Evolutionary conservation across 2,888 invertebrate genomes (phyloP).

Genomic region (Blera fallax): DNA sequence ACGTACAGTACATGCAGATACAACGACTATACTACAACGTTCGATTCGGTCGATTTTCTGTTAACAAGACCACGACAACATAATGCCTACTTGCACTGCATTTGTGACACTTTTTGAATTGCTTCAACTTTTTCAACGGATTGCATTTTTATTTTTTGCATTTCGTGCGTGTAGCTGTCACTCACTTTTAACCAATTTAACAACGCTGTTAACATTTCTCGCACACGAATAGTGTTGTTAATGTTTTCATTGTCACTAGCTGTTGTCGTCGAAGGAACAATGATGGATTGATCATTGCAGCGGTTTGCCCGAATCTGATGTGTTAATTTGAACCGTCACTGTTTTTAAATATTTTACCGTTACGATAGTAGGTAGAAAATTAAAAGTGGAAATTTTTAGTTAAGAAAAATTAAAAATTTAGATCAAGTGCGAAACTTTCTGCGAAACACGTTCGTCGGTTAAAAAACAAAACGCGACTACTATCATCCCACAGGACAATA

Average conservation of each 20-base stretch:
- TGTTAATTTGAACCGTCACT: constrained; percentile 23
- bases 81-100: constrained; percentile 8
- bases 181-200: constrained; percentile 53
- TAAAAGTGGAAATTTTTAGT: neutral
- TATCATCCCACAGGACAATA: constrained; percentile 67
- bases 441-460: constrained; percentile 52
- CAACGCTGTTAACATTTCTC: constrained; percentile 52
- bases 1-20: constrained; percentile 31
- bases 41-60: constrained; percentile 49
- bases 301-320: constrained; percentile 12
- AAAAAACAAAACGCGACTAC: constrained; percentile 65
- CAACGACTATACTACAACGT: constrained; percentile 28
- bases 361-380: neutral
- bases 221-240: constrained; percentile 39
- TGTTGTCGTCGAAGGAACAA: neutral
- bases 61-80: constrained; percentile 42
- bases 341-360: constrained; percentile 36
- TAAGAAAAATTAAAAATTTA: neutral
- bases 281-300: constrained; percentile 34
- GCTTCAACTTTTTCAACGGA: neutral
- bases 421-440: constrained; percentile 16
- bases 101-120: constrained; percentile 32
- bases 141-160: neutral
- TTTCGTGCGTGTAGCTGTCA: constrained; percentile 39
- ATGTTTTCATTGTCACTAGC: constrained; percentile 53